phyloP scores from a whole-genome alignment of 2,113 vertebrate genomes.

The Baryphthengus martii region DNA sequence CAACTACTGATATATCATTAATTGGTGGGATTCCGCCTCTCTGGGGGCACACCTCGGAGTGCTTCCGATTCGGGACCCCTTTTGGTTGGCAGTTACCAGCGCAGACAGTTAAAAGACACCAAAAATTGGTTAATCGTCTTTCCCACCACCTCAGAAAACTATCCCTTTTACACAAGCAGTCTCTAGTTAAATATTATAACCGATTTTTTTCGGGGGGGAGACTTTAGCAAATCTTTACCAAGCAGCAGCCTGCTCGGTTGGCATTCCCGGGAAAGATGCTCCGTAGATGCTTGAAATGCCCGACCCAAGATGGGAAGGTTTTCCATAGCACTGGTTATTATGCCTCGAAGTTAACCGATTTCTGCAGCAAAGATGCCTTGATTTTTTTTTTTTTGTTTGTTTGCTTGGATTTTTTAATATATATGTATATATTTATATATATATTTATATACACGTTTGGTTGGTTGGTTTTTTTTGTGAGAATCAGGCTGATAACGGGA shows the following conservation, averaged over 20 bases:
- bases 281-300: background rate
- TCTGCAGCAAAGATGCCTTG: background rate
- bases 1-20: accelerated
- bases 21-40: accelerated
- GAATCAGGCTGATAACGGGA: background rate
- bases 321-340: background rate
- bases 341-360: background rate
- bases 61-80: background rate
- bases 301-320: background rate
- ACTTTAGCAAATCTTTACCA: background rate
- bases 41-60: background rate
- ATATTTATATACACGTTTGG: too few species aligned
- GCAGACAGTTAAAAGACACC: background rate
- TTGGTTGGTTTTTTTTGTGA: too few species aligned
- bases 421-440: too few species aligned
- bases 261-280: background rate
- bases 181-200: background rate
- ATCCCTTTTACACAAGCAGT: background rate
- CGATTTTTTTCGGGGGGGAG: accelerated
- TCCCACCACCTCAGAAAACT: background rate
- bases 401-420: too few species aligned
- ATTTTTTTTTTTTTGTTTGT: background rate
- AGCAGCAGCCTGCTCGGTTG: background rate
- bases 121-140: background rate
- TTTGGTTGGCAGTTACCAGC: background rate